Base-by-base conservation (phyloP, 1,140 invertebrate species). In the Tenebrio molitor region DNA sequence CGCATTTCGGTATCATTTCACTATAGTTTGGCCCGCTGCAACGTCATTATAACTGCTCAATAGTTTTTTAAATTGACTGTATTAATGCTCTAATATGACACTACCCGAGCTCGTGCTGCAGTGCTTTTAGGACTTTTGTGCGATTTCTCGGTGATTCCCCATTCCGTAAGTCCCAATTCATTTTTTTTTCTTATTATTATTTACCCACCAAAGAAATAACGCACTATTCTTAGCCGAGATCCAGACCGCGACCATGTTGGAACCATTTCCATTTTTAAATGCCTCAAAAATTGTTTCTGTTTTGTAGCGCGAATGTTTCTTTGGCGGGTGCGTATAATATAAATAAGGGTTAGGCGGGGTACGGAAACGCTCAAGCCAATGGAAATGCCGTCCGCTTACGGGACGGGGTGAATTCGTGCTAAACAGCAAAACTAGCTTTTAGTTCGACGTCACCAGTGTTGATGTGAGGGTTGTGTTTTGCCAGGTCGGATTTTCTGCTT, bases 281-380 rank as follows among this genome's bases (percentile, higher is more conserved):
- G 12, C 12, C 36, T 58, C 23, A 14, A 23, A 23, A 39, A 44
- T 15, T 19, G 46, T 42, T 19, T 34, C 39, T 29, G 12, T 68
- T 19, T 39, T 33, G 21, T 41, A 36, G 25, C 17, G 46, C 36
- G 68, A 34, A 62, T 72, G 71, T 72, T 72, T 67, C 44, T 58
- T 72, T 66, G 25, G 39, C 58, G 36, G 69, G 34, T 63, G 29
- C 39, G 69, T 62, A 44, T 17, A 21, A n/a, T 71, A 29, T 62
- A 64, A 64, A 71, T 65, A 70, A 73, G 74, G 74, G 74, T 70
- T 65, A 65, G 72, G 75, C 58, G 75, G 75, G 75, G 75, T 74
- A 42, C 36, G 72, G 68, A 76, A 69, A 69, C 63, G 8, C 25
- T 21, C 23, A 25, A 46, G 23, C 75, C 75, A 76, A 76, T 76